Evolutionary conservation across 2,888 invertebrate species (phyloP), one percentile per base, ranked within the genome.

Genomic region (Harpalus rubripes): DNA sequence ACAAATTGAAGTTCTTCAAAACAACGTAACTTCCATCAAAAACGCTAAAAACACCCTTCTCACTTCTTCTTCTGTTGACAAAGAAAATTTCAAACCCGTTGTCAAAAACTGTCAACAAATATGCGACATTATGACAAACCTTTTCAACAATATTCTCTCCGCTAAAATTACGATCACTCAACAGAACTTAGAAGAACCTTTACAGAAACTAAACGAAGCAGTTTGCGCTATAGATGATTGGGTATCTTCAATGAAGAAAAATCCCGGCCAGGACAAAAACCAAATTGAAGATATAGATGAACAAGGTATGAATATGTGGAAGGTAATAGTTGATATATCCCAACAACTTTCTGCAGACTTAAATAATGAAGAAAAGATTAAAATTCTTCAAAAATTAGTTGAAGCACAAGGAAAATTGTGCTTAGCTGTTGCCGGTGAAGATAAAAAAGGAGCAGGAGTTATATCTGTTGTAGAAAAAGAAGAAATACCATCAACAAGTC

Each of bases 391-490:
- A 32, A 78, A 26, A 22, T 26, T 84, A 10, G 61, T 65, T 32
- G 39, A 65, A 32, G 63, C 65, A 16, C 52, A 72, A 32, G 10
- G 10, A 16, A 78, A 78, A 10, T 56, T 84, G 8, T 84, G 84
- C 32, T 59, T 78, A 15, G 68, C 78, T 15, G 32, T 84, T 7
- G 63, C 61, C 26, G 26, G 15, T 41, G 59, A 76, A 74, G 58
- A 39, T 5, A 41, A 39, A 12, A 52, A 52, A 5, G 8, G 10
- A 52, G 0, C 44, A 8, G 44, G 10, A 61, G 86, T 80, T 81
- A 79, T 85, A 18, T 78, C 84, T 68, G 81, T 59, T 52, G 63
- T 86, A 85, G 52, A 79, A 68, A 82, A 58, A 16, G 39, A 79
- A 81, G 65, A 32, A 68, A 68, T 18, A 16, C 16, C 18, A 16